Evolutionary conservation across 2,888 invertebrate species (phyloP), one percentile per base, ranked within the genome.

Genomic region (Serripes groenlandicus): DNA sequence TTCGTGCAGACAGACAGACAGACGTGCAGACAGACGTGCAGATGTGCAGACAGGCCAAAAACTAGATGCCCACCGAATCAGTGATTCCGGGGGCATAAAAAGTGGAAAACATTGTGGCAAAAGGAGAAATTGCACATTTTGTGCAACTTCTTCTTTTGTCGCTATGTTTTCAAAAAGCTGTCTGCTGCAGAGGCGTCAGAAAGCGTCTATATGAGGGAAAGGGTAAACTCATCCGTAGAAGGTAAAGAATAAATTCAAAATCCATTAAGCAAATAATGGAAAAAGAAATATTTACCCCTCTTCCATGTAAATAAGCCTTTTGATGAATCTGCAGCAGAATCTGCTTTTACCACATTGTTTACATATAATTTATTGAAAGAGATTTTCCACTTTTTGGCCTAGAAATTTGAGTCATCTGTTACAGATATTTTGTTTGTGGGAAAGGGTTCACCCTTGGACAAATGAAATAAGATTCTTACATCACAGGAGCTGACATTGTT

Each of bases 401-500:
- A 42, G n/a, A n/a, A 11, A 42, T 42, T 42, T 42, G 15, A 42
- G 7, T 42, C 15, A 15, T 42, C 15, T 7, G 7, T 15, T 42
- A 15, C 42, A 42, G 15, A 42, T 42, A 15, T 15, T 42, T 42
- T 42, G 42, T 11, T 42, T 42, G 9, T 42, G 42, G 42, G 15
- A 42, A 42, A 42, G 42, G 42, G 42, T n/a, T n/a, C 15, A 5
- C 49, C 49, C 2, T 49, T 1, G 7, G 7, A 49, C 2, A 5
- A 49, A 2, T 49, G 49, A 1, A 5, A 49, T 3, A 49, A 49
- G 7, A 1, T 1, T 49, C 66, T 42, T 42, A 66, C 66, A 37
- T 66, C 42, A 26, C 15, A 26, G 4, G 66, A 66, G 42, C 42
- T 66, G 15, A 66, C 66, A 66, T 66, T 66, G 28, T 42, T 72